Percentiles rank a stretch among this genome's conserved stretches.
Conservation (phyloP, 1,140 invertebrate genomes). For the Harlomillsia oculata region DNA sequence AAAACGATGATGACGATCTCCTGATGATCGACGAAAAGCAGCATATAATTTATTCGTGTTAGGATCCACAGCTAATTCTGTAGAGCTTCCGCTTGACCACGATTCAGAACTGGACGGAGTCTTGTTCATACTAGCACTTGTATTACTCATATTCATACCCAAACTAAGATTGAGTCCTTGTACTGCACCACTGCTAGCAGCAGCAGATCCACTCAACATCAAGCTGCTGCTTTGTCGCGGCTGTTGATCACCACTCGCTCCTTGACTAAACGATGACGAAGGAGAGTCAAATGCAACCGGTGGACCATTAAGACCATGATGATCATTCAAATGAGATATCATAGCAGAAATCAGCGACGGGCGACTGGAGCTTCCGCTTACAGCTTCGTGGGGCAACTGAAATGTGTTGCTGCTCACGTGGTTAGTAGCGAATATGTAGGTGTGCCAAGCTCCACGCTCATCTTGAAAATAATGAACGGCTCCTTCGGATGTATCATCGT, state of each 20-base stretch:
- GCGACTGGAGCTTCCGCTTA: neutral
- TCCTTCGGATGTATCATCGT: conserved; percentile 77
- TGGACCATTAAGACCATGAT: neutral
- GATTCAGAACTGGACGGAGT: conserved; percentile 36
- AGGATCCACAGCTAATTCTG: conserved; percentile 32
- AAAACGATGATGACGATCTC: neutral
- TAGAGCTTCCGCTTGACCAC: conserved; percentile 31
- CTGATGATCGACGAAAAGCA: conserved; percentile 5
- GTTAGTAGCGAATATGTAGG: conserved; percentile 80
- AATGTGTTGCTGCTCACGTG: conserved; percentile 45
- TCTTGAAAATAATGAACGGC: conserved; percentile 72
- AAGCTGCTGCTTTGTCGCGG: conserved; percentile 23
- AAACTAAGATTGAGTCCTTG: conserved; percentile 5
- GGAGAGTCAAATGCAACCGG: neutral
- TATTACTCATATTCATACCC: conserved; percentile 4
- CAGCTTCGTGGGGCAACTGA: neutral
- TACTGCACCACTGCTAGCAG: neutral
- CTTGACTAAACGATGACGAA: no score
- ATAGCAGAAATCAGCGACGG: conserved; percentile 12
- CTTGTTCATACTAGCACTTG: conserved; percentile 20
- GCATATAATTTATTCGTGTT: conserved; percentile 30
- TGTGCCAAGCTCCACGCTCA: conserved; percentile 54
- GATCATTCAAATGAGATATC: neutral
- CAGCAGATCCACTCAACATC: neutral
- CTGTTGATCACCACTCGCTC: no score